These are phyloP conservation scores for Dipodomys spectabilis DNA, from an alignment of 2,113 vertebrate species.

Conservation along the genomic window DNA sequence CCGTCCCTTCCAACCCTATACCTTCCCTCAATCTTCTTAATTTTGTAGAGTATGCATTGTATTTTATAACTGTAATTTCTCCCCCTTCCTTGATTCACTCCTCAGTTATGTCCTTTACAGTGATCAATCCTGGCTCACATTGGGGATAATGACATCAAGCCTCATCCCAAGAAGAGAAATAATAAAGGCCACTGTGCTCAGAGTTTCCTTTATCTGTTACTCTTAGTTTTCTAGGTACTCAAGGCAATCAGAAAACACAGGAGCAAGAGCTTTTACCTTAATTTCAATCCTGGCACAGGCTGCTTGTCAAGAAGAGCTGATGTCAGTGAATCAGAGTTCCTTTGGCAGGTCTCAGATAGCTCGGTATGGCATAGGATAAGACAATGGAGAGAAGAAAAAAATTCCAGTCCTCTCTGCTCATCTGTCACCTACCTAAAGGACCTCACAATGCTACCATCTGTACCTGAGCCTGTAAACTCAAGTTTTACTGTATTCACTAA, in stretches of 20 bases:
- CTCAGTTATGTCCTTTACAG: neutral
- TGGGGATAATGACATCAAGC: conserved; percentile 6
- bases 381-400: neutral
- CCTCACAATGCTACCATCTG: neutral
- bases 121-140: neutral
- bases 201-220: conserved; percentile 5
- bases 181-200: neutral
- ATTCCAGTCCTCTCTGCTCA: neutral
- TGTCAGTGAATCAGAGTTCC: neutral
- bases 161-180: conserved; percentile 22
- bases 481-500: neutral
- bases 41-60: too few species aligned
- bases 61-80: too few species aligned
- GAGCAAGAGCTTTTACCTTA: neutral
- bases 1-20: too few species aligned
- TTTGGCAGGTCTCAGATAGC: neutral
- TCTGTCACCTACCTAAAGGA: neutral
- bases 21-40: too few species aligned
- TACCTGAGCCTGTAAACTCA: neutral
- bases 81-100: too few species aligned
- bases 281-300: neutral
- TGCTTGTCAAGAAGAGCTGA: neutral
- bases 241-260: neutral
- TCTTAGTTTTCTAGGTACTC: neutral
- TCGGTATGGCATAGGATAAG: neutral